phyloP scores from a whole-genome alignment of 2,797 vertebrate species.

The Bryconaethiops microstoma region DNA sequence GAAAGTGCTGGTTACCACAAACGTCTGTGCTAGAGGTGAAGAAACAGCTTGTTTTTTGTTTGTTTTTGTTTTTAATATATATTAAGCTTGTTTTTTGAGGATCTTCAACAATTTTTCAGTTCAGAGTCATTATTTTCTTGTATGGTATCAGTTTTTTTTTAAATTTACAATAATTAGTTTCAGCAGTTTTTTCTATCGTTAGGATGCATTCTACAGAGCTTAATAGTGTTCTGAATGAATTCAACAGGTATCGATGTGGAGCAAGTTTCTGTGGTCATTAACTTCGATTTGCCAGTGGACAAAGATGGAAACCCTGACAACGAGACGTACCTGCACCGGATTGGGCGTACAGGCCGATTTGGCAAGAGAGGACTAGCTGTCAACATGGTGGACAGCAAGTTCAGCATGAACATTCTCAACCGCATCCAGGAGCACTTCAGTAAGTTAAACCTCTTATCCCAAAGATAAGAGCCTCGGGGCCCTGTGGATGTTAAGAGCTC shows the following conservation, averaged over 20 bases:
- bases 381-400: slow-evolving; percentile 98
- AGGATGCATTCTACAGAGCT: background rate
- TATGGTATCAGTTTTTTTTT: too few relatives aligned
- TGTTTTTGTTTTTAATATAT: too few relatives aligned
- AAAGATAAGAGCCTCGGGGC: background rate
- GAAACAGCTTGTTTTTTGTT: too few relatives aligned
- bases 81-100: too few relatives aligned
- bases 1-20: slow-evolving; percentile 96
- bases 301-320: slow-evolving; percentile 95
- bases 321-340: slow-evolving; percentile 94
- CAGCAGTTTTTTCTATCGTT: too few relatives aligned
- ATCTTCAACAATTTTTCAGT: too few relatives aligned
- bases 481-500: background rate
- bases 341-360: slow-evolving; percentile 93
- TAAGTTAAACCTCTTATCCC: slow-evolving; percentile 66
- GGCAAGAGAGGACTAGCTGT: slow-evolving; percentile 94
- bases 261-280: slow-evolving; percentile 97
- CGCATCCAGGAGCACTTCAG: slow-evolving; percentile 98
- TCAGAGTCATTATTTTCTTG: too few relatives aligned
- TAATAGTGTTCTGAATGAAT: background rate
- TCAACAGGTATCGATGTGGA: slow-evolving; percentile 91
- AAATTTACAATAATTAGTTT: too few relatives aligned
- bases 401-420: slow-evolving; percentile 95
- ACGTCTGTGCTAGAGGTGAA: slow-evolving; percentile 88
- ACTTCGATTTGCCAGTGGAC: slow-evolving; percentile 95